Evolutionary conservation across 2,113 vertebrate genomes (phyloP), one percentile per base, ranked within the genome.

Genomic region (Thalassarche chlororhynchos): DNA sequence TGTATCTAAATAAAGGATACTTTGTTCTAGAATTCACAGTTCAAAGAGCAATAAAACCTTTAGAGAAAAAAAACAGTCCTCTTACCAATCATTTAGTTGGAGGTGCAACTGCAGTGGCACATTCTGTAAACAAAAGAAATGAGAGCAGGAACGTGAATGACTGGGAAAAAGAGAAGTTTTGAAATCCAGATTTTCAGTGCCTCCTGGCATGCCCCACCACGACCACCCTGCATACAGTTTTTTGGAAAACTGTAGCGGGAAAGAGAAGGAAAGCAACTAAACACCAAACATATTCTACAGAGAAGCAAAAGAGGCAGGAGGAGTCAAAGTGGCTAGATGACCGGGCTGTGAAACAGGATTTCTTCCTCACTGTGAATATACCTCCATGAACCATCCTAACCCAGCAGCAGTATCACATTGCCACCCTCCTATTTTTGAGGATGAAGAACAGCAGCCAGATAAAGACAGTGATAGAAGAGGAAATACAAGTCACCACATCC

Each of bases 11-110:
- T 49, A 78, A 84, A 90, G 38, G 52, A 69, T 16, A 54, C 15
- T n/a, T n/a, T 49, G 15, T 69, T 89, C 44, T 74, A 54, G 26
- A 87, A 84, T 64, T 80, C 84, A 78, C 17, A 71, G 47, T 89
- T 85, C 92, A 92, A 91, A 90, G 49, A 83, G 20, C 66, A 93
- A 71, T 78, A 87, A 89, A 78, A 76, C 8, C 10, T 91, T 72
- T 25, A 80, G 31, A 69, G 36, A 38, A 61, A 78, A 78, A 91
- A 80, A 69, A 62, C 17, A 68, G 26, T 69, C 19, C 31, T 77
- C 97, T 98, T 98, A 98, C 98, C 98, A 97, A 49, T 95, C 84
- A 61, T 89, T 96, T 69, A 97, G 58, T 26, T 92, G 97, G 34
- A 98, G 96, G 54, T 97, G 96, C 86, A 98, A 72, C 14, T 97